Evolutionary conservation across 1,140 invertebrate species (phyloP).

Genomic region (Achroia grisella): DNA sequence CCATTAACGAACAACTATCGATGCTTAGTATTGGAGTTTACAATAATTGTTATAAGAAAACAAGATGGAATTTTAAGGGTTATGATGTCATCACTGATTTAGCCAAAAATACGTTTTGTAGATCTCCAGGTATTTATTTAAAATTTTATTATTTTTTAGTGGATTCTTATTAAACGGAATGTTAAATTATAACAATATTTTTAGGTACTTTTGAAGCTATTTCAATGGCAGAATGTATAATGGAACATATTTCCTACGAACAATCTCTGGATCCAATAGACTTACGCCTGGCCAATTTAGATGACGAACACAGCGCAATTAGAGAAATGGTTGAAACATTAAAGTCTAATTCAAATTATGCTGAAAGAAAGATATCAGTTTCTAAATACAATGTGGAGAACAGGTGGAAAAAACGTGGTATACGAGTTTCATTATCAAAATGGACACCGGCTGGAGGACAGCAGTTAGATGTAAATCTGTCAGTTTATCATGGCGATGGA

Average conservation of each 20-base stretch:
- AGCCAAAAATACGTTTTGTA: conserved; percentile 75
- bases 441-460: conserved; percentile 73
- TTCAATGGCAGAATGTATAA: conserved; percentile 83
- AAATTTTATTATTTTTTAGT: not conserved
- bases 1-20: conserved; percentile 71
- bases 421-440: conserved; percentile 80
- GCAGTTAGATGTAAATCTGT: conserved; percentile 76
- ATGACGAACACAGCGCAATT: conserved; percentile 44
- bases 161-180: not conserved
- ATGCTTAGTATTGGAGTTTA: conserved; percentile 15
- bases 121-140: conserved; percentile 35
- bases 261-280: conserved; percentile 80
- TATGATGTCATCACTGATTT: conserved; percentile 51
- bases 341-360: conserved; percentile 75
- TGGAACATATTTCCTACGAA: conserved; percentile 86
- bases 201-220: conserved; percentile 79
- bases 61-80: conserved; percentile 27
- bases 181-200: conserved; percentile 14
- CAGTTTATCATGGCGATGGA: conserved; percentile 84
- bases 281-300: conserved; percentile 79
- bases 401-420: conserved; percentile 85
- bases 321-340: conserved; percentile 41
- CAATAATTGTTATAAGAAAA: conserved; percentile 36
- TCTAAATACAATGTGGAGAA: conserved; percentile 79
- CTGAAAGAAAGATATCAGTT: conserved; percentile 71